Conservation (phyloP, 2,797 vertebrate species). For the Periparus ater region DNA sequence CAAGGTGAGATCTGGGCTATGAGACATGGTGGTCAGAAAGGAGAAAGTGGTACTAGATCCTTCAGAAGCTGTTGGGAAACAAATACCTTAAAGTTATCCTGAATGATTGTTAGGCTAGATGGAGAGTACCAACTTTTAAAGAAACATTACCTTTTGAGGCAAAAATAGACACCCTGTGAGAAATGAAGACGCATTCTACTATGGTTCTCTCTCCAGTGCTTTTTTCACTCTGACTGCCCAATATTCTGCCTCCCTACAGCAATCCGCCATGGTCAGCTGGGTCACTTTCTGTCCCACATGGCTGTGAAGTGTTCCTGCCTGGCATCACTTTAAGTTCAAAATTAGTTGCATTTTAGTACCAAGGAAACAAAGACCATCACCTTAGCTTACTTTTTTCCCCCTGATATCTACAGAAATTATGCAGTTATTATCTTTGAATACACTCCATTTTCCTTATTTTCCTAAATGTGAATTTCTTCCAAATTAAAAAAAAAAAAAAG, state of each 20-base stretch:
- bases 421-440: neutral
- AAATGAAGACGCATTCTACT: neutral
- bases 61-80: neutral
- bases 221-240: neutral
- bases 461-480: neutral
- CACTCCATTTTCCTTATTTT: neutral
- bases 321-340: neutral
- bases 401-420: neutral
- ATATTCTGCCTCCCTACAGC: neutral
- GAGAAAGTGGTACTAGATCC: neutral
- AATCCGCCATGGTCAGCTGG: neutral
- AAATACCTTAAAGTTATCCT: neutral
- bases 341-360: neutral
- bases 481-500: neutral
- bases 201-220: fast-evolving
- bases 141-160: neutral
- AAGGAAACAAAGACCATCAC: neutral
- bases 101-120: neutral
- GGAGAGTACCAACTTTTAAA: neutral
- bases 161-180: neutral
- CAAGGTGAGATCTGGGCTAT: neutral
- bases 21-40: neutral
- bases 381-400: neutral
- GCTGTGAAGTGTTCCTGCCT: neutral
- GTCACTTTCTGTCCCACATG: neutral